Base-by-base conservation (phyloP, 2,797 vertebrate species). In the Helicolenus hilgendorfi region DNA sequence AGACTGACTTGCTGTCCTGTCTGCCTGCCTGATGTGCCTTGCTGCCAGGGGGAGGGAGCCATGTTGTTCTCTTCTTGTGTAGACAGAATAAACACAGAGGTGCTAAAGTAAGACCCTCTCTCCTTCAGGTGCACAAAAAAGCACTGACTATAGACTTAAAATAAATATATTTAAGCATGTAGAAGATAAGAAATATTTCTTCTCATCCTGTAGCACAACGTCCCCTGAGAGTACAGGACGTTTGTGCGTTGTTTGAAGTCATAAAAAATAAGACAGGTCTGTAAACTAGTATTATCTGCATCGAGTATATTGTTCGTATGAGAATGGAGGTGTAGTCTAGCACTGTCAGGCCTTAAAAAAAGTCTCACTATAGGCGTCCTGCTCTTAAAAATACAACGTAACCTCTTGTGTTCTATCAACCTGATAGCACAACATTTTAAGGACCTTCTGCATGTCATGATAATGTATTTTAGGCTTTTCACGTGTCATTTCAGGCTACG, bases 1-100 rank as follows among this genome's bases (percentile, higher is more conserved):
- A 74, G 36, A 71, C 60, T 79, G 53, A 87, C 84, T 79, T 68
- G 36, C 26, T 68, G 78, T 76, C 81, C 75, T 81, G 79, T 83
- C 53, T 85, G 76, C 45, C 27, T 65, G 74, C 20, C 45, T 79
- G 70, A 83, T 86, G 62, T 75, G 81, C 74, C 63, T 85, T 53
- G 27, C 29, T 88, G 77, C 73, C 78, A 73, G 41, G 29, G 20
- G 68, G 73, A 67, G 27, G 24, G 38, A 75, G 27, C 35, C 72
- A 24, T 78, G 41, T 22, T 78, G 41, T 55, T 5, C n/a, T 55
- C 49, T 73, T 63, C 49, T 73, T 63, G 3, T 82, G 22, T 7
- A 11, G 9, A 33, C 26, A 69, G 31, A 77, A 41, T 29, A 75
- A 68, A 82, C 41, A 70, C 55, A 20, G 41, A 76, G 29, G 36